Evolutionary conservation across 2,888 invertebrate genomes (phyloP).

Genomic region (Cephus nigrinus): DNA sequence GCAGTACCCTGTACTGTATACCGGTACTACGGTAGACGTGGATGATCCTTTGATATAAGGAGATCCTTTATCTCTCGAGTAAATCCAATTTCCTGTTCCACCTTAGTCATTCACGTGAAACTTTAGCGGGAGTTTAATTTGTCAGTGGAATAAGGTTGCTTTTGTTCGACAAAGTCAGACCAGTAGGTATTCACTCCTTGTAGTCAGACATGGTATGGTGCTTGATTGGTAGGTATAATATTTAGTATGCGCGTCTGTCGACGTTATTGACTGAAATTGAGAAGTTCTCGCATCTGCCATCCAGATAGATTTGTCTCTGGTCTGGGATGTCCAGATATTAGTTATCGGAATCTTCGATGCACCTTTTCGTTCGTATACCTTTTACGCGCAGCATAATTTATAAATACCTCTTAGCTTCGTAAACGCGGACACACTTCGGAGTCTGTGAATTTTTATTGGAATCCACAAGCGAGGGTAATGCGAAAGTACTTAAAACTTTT

Average conservation of each 20-base stretch:
- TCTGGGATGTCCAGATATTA: neutral
- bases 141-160: neutral
- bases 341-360: neutral
- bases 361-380: too few relatives aligned
- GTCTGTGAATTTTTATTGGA: neutral
- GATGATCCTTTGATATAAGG: neutral
- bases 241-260: neutral
- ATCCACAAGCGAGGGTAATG: neutral
- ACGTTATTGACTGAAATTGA: neutral
- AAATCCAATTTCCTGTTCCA: neutral
- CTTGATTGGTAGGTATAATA: neutral
- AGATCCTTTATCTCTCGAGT: neutral
- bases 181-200: neutral
- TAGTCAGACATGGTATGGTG: neutral
- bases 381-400: neutral
- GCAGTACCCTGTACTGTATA: neutral
- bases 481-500: slow-evolving; percentile 52
- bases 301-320: neutral
- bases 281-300: neutral
- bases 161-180: neutral
- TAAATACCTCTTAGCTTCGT: neutral
- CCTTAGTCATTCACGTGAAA: neutral
- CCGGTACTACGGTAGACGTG: neutral
- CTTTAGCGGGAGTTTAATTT: neutral
- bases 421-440: neutral